These are phyloP conservation scores for Bombus superbus DNA, from an alignment of 1,140 invertebrate species.

Conservation along the genomic window DNA sequence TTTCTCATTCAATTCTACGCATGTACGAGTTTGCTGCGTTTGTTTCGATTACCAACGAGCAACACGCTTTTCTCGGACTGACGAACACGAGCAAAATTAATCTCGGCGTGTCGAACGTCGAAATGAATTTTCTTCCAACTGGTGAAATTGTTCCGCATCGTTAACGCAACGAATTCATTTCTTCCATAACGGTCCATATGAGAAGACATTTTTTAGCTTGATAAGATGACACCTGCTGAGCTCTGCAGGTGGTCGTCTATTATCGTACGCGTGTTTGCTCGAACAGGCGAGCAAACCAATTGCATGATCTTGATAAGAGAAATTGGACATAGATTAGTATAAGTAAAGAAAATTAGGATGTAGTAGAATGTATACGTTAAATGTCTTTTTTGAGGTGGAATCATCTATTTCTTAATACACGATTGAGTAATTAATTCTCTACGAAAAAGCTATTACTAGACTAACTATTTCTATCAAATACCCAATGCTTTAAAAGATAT, in stretches of 20 bases:
- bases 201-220: slow-evolving; percentile 9
- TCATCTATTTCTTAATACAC: too few relatives aligned
- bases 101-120: background rate
- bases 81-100: slow-evolving; percentile 14
- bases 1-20: background rate
- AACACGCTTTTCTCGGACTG: background rate
- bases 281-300: background rate
- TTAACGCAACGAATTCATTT: slow-evolving; percentile 38
- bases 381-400: too few relatives aligned
- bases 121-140: slow-evolving; percentile 6
- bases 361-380: too few relatives aligned
- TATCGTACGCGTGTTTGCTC: slow-evolving; percentile 16
- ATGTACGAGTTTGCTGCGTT: background rate
- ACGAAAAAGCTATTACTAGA: too few relatives aligned
- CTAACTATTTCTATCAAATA: too few relatives aligned
- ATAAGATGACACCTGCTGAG: slow-evolving; percentile 35
- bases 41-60: background rate
- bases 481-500: too few relatives aligned
- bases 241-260: slow-evolving; percentile 51
- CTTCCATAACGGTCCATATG: background rate
- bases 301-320: background rate
- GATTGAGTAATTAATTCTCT: too few relatives aligned
- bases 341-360: too few relatives aligned
- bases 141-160: slow-evolving; percentile 1
- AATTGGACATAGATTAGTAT: background rate